Conservation (phyloP, 1,140 invertebrate genomes). For the Drosophila asahinai region DNA sequence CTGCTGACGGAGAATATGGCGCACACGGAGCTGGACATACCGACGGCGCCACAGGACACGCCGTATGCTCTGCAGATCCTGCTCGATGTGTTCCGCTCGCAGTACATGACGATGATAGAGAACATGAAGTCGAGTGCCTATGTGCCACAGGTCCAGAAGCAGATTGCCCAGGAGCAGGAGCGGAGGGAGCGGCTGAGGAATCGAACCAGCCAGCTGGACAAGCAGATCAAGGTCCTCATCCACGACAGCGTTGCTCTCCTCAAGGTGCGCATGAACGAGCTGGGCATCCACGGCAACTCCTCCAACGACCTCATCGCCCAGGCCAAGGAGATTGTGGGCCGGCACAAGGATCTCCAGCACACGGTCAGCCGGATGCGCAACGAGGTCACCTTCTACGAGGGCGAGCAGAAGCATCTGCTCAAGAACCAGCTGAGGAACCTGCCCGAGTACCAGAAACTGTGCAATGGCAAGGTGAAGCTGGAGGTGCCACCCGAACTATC, state of each 20-base stretch:
- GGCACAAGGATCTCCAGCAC: conserved; percentile 95
- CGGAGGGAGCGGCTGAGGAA: conserved; percentile 92
- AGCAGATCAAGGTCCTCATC: conserved; percentile 95
- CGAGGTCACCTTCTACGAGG: conserved; percentile 89
- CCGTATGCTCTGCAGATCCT: conserved; percentile 94
- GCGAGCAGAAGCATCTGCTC: conserved; percentile 89
- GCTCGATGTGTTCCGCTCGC: conserved; percentile 92
- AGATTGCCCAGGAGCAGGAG: conserved; percentile 94
- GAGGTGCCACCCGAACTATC: conserved; percentile 85
- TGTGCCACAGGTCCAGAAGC: conserved; percentile 89
- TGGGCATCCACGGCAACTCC: conserved; percentile 93
- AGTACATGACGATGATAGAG: conserved; percentile 93
- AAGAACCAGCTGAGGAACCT: conserved; percentile 86
- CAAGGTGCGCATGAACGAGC: conserved; percentile 95
- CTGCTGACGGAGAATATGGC: conserved; percentile 89
- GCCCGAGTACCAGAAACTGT: conserved; percentile 87
- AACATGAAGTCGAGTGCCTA: conserved; percentile 93
- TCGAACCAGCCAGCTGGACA: conserved; percentile 93
- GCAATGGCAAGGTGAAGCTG: conserved; percentile 74
- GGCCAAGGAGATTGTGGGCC: conserved; percentile 96
- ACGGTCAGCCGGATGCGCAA: conserved; percentile 93
- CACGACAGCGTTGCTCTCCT: conserved; percentile 96
- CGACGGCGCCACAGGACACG: conserved; percentile 90
- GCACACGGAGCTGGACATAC: conserved; percentile 93
- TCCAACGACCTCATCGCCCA: conserved; percentile 94